Evolutionary conservation across 2,797 vertebrate genomes (phyloP).

Genomic region (Okamejei kenojei): DNA sequence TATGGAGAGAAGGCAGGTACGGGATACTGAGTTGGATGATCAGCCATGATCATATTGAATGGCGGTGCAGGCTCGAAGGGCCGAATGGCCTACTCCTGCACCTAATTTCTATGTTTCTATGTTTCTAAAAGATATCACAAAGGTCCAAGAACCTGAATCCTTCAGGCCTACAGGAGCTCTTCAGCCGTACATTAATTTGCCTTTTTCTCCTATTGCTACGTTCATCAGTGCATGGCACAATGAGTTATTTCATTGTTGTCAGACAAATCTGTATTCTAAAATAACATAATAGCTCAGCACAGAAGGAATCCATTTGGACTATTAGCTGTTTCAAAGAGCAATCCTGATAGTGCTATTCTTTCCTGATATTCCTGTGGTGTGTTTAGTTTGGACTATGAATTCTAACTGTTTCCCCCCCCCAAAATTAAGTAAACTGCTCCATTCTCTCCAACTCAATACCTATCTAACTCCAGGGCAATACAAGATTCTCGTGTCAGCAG

Average conservation of each 20-base stretch:
- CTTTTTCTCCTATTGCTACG: background rate
- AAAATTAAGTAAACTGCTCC: background rate
- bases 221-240: background rate
- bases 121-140: background rate
- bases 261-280: too few relatives aligned
- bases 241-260: background rate
- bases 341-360: too few relatives aligned
- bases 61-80: too few relatives aligned
- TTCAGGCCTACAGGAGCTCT: background rate
- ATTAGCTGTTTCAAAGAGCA: too few relatives aligned
- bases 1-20: too few relatives aligned
- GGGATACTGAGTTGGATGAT: too few relatives aligned
- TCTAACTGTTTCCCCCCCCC: background rate
- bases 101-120: too few relatives aligned
- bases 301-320: too few relatives aligned
- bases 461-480: background rate
- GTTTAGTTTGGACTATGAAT: background rate
- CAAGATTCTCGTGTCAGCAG: background rate
- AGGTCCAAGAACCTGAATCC: background rate
- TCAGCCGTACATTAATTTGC: background rate
- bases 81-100: too few relatives aligned
- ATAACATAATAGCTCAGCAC: too few relatives aligned
- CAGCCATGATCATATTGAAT: too few relatives aligned
- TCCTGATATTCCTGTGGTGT: too few relatives aligned
- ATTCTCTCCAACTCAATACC: background rate